Percentiles rank a stretch among this genome's conserved stretches.
These are phyloP conservation scores for Maccullochella peelii DNA, from an alignment of 2,113 vertebrate genomes.

Conservation along the genomic window DNA sequence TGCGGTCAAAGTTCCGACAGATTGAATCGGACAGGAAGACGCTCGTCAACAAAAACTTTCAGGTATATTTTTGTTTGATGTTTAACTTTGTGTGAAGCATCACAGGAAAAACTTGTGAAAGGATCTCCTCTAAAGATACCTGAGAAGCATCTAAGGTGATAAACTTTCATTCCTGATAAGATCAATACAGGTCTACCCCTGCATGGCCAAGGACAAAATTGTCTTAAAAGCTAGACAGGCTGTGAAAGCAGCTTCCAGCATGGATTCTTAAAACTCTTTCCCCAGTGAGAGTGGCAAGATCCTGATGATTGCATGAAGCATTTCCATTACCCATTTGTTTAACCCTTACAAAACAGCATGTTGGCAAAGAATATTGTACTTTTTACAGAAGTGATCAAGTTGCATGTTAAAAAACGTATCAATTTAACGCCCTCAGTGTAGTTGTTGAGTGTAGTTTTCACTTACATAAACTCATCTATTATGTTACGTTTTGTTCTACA, in stretches of 20 bases:
- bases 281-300: background rate
- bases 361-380: no score
- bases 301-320: background rate
- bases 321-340: background rate
- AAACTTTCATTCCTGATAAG: conserved; percentile 32
- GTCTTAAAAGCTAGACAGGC: conserved; percentile 14
- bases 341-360: background rate
- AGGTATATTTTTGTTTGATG: conserved; percentile 83
- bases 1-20: conserved; percentile 96
- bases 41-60: conserved; percentile 95
- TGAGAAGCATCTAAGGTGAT: conserved; percentile 43
- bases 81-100: conserved; percentile 44
- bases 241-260: background rate
- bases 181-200: conserved; percentile 25
- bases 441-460: background rate
- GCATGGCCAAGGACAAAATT: conserved; percentile 4
- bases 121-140: conserved; percentile 25
- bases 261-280: background rate
- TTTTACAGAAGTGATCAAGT: background rate
- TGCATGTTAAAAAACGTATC: background rate
- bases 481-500: background rate
- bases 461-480: background rate
- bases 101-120: conserved; percentile 10
- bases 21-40: conserved; percentile 97
- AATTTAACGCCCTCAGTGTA: background rate